Base-by-base conservation (phyloP, 2,888 invertebrate species). In the Coenonympha glycerion region DNA sequence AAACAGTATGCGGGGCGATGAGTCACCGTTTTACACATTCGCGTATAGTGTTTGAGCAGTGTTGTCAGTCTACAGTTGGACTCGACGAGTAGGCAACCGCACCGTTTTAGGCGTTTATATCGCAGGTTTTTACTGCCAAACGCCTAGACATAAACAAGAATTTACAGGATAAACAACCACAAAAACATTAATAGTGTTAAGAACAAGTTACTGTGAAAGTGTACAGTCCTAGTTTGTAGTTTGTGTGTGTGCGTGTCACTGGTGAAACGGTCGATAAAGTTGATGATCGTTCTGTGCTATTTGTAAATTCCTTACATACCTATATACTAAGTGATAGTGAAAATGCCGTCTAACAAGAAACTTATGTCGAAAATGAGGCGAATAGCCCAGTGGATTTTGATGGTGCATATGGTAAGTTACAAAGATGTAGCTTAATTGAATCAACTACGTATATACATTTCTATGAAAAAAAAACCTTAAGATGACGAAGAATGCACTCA, bases 1-100 rank as follows among this genome's bases (percentile, higher is more conserved):
- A 87, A 87, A 87, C 86, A 87, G 87, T 85, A 86, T 87, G 87
- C 87, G 86, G 86, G 86, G 80, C 87, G 87, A 86, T 87, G 87
- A 87, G 85, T 86, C 87, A 87, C 87, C 85, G 79, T 84, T 87
- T 86, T 86, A 87, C 87, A 87, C 87, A 87, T 86, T 87, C 85
- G 87, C 86, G 87, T 86, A 81, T 79, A 85, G 86, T 84, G 82
- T 85, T 87, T 78, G 83, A 85, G 80, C 81, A 70, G 78, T 85
- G 84, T 86, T 86, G 87, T 87, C 86, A 87, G 87, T 87, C 82
- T 84, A 81, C 76, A 73, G 79, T 85, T 77, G 82, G 80, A 79
- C 82, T 83, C 76, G 78, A 79, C 75, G 78, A 84, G 84, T 59
- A 56, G 60, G 55, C 70, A 79, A 78, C 73, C 72, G 68, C 73